A percentile compares a stretch with the other conserved stretches of the same genome.
Evolutionary conservation across 1,140 invertebrate species (phyloP).

Genomic region (Oncopeltus fasciatus): DNA sequence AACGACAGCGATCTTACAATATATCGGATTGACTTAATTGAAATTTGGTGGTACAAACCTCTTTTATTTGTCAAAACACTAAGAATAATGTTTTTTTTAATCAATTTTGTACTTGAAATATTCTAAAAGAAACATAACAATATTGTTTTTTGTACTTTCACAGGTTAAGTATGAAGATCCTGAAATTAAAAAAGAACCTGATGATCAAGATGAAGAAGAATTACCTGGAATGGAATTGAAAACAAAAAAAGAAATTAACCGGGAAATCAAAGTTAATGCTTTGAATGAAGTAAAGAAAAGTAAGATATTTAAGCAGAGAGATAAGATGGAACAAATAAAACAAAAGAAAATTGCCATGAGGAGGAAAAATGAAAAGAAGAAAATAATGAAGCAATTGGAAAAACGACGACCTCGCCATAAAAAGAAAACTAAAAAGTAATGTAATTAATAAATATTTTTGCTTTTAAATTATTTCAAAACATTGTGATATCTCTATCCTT

Average conservation of each 20-base stretch:
- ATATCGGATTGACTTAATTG: too few species aligned
- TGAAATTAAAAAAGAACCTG: constrained; percentile 27
- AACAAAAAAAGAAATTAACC: constrained; percentile 47
- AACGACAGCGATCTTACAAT: too few species aligned
- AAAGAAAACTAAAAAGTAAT: neutral
- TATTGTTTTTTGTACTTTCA: constrained; percentile 8
- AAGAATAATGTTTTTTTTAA: too few species aligned
- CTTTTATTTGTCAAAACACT: too few species aligned
- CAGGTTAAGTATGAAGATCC: constrained; percentile 31
- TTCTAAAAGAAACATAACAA: too few species aligned
- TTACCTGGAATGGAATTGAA: constrained; percentile 44
- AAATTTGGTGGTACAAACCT: too few species aligned
- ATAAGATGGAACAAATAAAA: constrained; percentile 39
- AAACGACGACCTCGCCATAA: neutral
- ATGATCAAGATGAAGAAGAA: constrained; percentile 28
- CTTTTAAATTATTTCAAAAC: neutral
- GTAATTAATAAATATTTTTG: neutral
- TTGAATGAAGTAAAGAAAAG: constrained; percentile 53
- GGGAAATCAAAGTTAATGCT: constrained; percentile 46
- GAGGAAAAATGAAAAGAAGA: constrained; percentile 19
- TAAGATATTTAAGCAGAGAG: constrained; percentile 55
- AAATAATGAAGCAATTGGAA: constrained; percentile 11
- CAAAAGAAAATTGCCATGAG: constrained; percentile 23
- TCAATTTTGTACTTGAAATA: too few species aligned
- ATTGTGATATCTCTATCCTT: neutral